A percentile compares a stretch with the other conserved stretches of the same genome.
phyloP scores from a whole-genome alignment of 2,888 invertebrate species.

The Iphiclides podalirius region DNA sequence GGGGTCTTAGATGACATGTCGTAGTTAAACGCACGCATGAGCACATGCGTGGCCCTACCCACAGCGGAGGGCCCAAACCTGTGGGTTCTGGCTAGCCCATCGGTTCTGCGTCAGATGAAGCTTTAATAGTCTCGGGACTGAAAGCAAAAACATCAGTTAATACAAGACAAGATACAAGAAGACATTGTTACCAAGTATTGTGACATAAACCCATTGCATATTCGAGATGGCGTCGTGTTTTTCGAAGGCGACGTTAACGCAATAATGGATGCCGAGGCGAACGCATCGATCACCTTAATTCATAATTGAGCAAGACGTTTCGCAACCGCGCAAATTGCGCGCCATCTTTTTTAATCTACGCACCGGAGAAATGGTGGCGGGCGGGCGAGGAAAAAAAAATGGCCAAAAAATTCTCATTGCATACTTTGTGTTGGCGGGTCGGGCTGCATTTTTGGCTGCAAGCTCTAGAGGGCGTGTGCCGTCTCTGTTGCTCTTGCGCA shows the following conservation, averaged over 20 bases:
- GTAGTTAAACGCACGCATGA: too few species aligned
- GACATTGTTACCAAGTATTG: too few species aligned
- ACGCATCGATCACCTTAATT: slow-evolving; percentile 13
- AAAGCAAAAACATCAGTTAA: too few species aligned
- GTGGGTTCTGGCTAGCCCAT: too few species aligned
- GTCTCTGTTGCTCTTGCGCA: slow-evolving; percentile 35
- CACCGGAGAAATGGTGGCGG: slow-evolving; percentile 17
- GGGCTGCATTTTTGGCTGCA: slow-evolving; percentile 56
- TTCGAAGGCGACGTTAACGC: slow-evolving; percentile 8
- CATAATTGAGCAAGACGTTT: slow-evolving; percentile 21
- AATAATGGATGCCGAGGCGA: not conserved
- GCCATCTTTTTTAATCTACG: slow-evolving; percentile 23
- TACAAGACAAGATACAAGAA: too few species aligned
- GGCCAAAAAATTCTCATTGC: slow-evolving; percentile 44
- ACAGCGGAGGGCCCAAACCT: too few species aligned
- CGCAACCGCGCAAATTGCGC: slow-evolving; percentile 15
- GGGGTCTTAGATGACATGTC: too few species aligned
- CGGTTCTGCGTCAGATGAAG: too few species aligned
- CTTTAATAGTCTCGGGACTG: too few species aligned
- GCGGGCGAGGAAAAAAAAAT: slow-evolving; percentile 24
- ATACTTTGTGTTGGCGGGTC: slow-evolving; percentile 41
- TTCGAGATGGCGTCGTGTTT: slow-evolving; percentile 17
- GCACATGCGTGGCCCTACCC: too few species aligned
- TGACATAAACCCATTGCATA: too few species aligned
- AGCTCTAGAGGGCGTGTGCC: slow-evolving; percentile 46